These are phyloP conservation scores for Chaetodon auriga DNA, from an alignment of 2,113 vertebrate genomes.

Conservation along the genomic window DNA sequence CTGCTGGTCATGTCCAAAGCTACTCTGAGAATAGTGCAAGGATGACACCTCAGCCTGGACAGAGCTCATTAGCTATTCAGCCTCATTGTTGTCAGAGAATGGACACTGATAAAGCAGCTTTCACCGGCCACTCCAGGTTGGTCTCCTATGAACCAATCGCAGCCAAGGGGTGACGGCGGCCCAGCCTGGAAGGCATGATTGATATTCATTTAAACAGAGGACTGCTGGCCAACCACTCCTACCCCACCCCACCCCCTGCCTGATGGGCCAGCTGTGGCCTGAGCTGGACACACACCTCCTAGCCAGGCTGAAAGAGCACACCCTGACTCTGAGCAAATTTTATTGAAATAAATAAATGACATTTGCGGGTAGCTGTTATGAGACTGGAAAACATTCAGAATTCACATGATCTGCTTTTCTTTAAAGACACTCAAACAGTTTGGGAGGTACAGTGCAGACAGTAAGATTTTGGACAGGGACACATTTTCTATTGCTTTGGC, in stretches of 20 bases:
- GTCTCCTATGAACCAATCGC: conserved; percentile 63
- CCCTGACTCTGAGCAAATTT: neutral
- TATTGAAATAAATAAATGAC: neutral
- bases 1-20: conserved; percentile 76
- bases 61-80: conserved; percentile 76
- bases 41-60: conserved; percentile 53
- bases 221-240: conserved; percentile 29
- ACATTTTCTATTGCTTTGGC: neutral
- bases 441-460: neutral
- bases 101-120: conserved; percentile 50
- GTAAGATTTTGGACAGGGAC: neutral
- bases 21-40: conserved; percentile 44
- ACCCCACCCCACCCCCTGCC: neutral
- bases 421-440: neutral
- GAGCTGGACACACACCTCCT: conserved; percentile 38
- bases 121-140: conserved; percentile 54
- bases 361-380: neutral
- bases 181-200: conserved; percentile 47
- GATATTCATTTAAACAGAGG: conserved; percentile 64
- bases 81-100: conserved; percentile 73
- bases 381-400: neutral
- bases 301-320: neutral
- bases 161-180: conserved; percentile 12
- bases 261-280: conserved; percentile 67
- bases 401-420: no score